Evolutionary conservation across 2,888 invertebrate genomes (phyloP).

Genomic region (Apomyelois bistriatella): DNA sequence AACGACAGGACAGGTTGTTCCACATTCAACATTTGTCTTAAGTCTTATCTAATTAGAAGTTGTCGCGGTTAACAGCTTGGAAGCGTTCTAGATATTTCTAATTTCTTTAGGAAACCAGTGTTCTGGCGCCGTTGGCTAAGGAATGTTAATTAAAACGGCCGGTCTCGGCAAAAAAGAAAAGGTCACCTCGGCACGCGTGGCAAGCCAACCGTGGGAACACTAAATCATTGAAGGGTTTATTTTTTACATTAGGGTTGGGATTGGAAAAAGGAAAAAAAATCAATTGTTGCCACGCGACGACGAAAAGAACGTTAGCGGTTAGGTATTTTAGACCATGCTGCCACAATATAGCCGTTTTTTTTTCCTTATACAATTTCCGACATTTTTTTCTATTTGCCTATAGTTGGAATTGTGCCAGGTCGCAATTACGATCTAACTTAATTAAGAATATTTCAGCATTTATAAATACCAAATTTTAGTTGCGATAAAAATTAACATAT

Average conservation of each 20-base stretch:
- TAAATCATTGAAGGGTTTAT: slow-evolving; percentile 1
- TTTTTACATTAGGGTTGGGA: neutral
- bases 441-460: too few relatives aligned
- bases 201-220: slow-evolving; percentile 4
- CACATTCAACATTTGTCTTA: slow-evolving; percentile 8
- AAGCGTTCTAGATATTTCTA: slow-evolving; percentile 5
- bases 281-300: slow-evolving; percentile 11
- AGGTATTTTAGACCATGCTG: too few relatives aligned
- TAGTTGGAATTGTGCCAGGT: too few relatives aligned
- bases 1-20: neutral
- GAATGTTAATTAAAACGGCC: slow-evolving; percentile 46
- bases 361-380: too few relatives aligned
- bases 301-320: neutral
- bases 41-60: slow-evolving; percentile 7
- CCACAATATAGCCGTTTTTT: too few relatives aligned
- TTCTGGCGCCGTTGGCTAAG: slow-evolving; percentile 16
- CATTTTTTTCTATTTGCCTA: too few relatives aligned
- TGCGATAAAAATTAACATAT: too few relatives aligned
- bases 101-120: slow-evolving; percentile 9
- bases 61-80: slow-evolving; percentile 3
- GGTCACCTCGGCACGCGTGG: slow-evolving; percentile 56
- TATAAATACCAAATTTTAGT: too few relatives aligned
- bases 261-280: neutral
- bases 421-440: too few relatives aligned
- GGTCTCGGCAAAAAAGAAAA: slow-evolving; percentile 52